Conservation (phyloP, 2,797 vertebrate species). For the Tadarida brasiliensis region DNA sequence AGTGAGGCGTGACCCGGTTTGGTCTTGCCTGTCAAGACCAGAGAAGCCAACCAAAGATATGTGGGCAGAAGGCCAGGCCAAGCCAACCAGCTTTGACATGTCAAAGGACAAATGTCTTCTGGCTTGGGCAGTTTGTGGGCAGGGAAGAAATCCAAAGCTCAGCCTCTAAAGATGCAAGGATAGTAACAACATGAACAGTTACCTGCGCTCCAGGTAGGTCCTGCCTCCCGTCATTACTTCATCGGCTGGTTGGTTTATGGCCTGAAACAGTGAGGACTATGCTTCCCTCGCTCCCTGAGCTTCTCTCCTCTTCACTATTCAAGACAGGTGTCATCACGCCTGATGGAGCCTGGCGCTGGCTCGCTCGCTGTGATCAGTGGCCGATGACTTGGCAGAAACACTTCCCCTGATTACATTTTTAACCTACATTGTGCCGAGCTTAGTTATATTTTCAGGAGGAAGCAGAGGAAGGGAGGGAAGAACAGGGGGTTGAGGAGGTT, state of each 20-base stretch:
- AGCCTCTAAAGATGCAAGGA: background rate
- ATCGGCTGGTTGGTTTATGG: background rate
- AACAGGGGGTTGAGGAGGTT: background rate
- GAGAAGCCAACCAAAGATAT: slow-evolving; percentile 17
- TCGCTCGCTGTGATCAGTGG: background rate
- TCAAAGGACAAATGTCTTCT: background rate
- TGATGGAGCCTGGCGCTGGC: background rate
- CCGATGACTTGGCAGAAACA: background rate
- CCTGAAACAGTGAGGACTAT: background rate
- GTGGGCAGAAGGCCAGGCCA: slow-evolving; percentile 1
- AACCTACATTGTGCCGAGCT: background rate
- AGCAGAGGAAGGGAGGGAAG: background rate
- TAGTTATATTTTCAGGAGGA: background rate
- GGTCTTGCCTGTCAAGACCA: slow-evolving; percentile 37
- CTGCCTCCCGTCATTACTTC: background rate
- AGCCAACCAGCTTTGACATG: background rate
- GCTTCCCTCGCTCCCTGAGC: background rate
- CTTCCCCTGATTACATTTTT: slow-evolving; percentile 50
- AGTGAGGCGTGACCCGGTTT: background rate
- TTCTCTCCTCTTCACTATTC: background rate
- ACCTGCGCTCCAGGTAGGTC: background rate
- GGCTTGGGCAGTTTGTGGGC: background rate
- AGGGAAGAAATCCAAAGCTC: background rate
- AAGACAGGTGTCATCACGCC: background rate
- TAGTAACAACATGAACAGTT: fast-evolving